Base-by-base conservation (phyloP, 2,113 vertebrate genomes). In the Solea senegalensis region DNA sequence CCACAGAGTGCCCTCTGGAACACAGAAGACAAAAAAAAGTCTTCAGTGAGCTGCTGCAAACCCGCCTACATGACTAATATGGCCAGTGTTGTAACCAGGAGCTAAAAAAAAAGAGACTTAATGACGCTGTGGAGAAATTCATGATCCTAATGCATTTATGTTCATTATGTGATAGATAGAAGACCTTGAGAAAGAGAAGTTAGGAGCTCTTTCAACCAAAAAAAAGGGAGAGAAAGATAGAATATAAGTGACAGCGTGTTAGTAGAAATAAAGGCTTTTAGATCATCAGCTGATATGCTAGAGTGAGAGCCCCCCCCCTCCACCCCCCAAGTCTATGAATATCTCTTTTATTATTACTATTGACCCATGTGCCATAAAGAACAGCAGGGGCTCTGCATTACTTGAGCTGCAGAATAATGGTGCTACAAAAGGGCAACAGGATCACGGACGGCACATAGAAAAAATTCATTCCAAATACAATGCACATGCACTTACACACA, bases 341-440 rank as follows among this genome's bases (percentile, higher is more conserved):
- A 93, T 93, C 86, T 89, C 88, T 91, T 90, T 90, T 91, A 92
- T 91, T 89, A 91, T 90, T 86, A 74, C 72, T 91, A 91, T 90
- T 92, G 93, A 93, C 85, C 89, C 81, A 67, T 82, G 69, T 40
- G 56, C 87, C 82, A 77, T 89, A 88, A 90, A 94, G 81, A 88
- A 77, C 76, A 52, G 78, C 74, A 69, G 75, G 80, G 73, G 59
- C 72, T 65, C 69, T 74, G 82, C 84, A 87, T 90, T 85, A 88
- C 82, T 91, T 78, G 83, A 81, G 78, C 74, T 73, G 72, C 78
- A 62, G 62, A 80, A 79, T 58, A 65, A 81, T 79, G 64, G 34
- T 54, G 77, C 51, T 57, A 69, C 61, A 45, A 72, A 83, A 88
- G 76, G 67, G 63, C 74, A 81, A 72, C n/a, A 41, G 48, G 52